phyloP scores from a whole-genome alignment of 2,797 vertebrate genomes.

The Sorex maritimensis region DNA sequence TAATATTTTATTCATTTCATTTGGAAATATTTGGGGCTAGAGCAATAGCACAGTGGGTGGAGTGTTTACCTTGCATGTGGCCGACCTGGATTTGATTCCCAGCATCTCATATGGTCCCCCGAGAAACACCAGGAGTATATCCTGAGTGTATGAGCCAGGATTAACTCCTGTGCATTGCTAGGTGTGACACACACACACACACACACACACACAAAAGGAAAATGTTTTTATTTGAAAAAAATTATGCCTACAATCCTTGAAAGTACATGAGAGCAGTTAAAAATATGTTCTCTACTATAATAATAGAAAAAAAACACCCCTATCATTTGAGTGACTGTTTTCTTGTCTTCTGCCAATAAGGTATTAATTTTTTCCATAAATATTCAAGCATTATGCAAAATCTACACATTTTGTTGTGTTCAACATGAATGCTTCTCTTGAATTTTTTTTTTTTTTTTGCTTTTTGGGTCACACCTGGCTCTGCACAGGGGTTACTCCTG shows the following conservation, averaged over 20 bases:
- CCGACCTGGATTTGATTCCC: no score
- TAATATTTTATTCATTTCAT: neutral
- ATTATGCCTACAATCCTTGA: neutral
- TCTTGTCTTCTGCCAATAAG: constrained; percentile 25
- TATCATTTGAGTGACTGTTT: neutral
- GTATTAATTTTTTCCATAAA: neutral
- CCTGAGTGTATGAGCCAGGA: no score
- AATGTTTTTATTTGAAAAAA: constrained; percentile 2
- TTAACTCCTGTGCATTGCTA: no score
- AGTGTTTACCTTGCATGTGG: no score
- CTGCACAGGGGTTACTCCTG: no score
- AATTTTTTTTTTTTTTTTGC: neutral
- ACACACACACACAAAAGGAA: neutral
- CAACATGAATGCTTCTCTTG: neutral
- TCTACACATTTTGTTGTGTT: neutral
- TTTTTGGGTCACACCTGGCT: no score
- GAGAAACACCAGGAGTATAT: no score
- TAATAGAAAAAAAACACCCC: constrained; percentile 9
- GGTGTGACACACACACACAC: no score
- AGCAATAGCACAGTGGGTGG: no score
- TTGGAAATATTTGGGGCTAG: no score
- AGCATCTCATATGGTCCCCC: no score
- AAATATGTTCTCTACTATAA: constrained; percentile 12
- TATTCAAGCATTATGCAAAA: neutral
- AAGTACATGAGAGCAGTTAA: constrained; percentile 43